A percentile compares a stretch with the other conserved stretches of the same genome.
These are phyloP conservation scores for Rhombomys opimus DNA, from an alignment of 2,113 vertebrate genomes.

Conservation along the genomic window DNA sequence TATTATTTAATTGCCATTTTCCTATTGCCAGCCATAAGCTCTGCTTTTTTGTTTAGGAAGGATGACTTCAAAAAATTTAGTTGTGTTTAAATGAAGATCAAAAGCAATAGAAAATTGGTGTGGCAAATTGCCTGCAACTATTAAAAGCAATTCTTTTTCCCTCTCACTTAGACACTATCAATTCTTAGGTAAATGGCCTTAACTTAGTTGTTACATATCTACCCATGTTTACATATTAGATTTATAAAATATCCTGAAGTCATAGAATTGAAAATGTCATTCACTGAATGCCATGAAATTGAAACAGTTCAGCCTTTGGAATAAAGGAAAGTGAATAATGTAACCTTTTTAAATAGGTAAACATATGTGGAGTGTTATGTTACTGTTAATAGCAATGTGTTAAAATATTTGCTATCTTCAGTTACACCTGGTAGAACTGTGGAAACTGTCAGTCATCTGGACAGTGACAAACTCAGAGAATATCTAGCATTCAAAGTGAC, in stretches of 20 bases:
- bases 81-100: slow-evolving; percentile 19
- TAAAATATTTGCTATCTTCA: slow-evolving; percentile 68
- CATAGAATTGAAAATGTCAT: slow-evolving; percentile 10
- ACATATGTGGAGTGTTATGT: slow-evolving; percentile 43
- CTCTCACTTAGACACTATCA: background rate
- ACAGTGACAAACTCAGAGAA: background rate
- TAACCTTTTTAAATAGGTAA: slow-evolving; percentile 63
- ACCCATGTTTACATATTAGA: background rate
- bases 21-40: background rate
- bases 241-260: background rate
- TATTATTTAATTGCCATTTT: background rate
- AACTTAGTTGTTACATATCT: background rate
- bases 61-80: background rate
- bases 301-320: background rate
- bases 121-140: background rate
- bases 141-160: slow-evolving; percentile 18
- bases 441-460: background rate
- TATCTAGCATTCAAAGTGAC: background rate
- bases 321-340: background rate
- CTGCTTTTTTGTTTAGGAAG: background rate
- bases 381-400: slow-evolving; percentile 44
- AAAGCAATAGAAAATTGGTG: background rate
- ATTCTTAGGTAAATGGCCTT: slow-evolving; percentile 29
- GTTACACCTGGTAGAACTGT: slow-evolving; percentile 43
- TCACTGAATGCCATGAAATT: slow-evolving; percentile 42